Evolutionary conservation across 1,140 invertebrate genomes (phyloP).

Genomic region (Bursaphelenchus mucronatus): DNA sequence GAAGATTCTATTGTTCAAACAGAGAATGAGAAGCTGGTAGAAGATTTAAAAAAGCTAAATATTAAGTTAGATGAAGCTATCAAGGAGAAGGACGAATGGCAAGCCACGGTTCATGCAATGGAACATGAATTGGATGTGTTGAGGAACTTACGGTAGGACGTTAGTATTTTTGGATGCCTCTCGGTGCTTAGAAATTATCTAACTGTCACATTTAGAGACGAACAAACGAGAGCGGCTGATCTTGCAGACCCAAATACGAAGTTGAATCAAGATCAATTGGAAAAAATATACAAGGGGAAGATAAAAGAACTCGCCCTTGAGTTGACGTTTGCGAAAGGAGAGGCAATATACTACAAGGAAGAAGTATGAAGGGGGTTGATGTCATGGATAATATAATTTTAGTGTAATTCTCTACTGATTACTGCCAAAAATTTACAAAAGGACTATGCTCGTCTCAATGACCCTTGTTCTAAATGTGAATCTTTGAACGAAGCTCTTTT

Average conservation of each 20-base stretch:
- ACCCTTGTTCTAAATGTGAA: conserved; percentile 26
- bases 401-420: conserved; percentile 8
- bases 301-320: conserved; percentile 28
- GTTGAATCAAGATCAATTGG: neutral
- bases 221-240: conserved; percentile 15
- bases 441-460: too few relatives aligned
- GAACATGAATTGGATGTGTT: conserved; percentile 25
- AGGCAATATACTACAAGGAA: conserved; percentile 42
- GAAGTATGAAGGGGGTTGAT: conserved; percentile 26
- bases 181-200: neutral
- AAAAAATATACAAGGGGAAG: conserved; percentile 41
- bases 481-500: conserved; percentile 35
- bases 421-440: neutral
- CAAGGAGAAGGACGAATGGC: conserved; percentile 14
- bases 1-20: conserved; percentile 1
- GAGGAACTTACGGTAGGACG: neutral
- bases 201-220: conserved; percentile 9
- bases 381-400: neutral
- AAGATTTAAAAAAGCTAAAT: neutral
- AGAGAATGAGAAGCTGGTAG: neutral
- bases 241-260: conserved; percentile 3
- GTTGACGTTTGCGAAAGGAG: conserved; percentile 36
- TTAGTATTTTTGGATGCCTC: neutral
- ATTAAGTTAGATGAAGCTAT: conserved; percentile 11
- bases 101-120: conserved; percentile 11